Percentiles rank a stretch among this genome's conserved stretches.
Evolutionary conservation across 2,113 vertebrate species (phyloP).

Genomic region (Fulica atra): DNA sequence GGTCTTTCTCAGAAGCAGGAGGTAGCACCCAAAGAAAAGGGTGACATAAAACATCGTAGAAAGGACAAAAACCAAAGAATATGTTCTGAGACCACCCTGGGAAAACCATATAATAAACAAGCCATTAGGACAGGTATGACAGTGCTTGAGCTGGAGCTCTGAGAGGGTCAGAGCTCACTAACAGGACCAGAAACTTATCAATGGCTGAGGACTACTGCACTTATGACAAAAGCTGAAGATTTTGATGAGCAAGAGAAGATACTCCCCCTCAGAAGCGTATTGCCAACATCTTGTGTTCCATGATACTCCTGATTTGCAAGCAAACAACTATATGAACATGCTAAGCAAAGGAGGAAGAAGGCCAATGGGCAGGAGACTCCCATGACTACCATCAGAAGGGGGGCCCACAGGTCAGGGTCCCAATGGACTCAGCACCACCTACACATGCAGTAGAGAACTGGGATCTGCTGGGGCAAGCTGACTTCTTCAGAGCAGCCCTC

Average conservation of each 20-base stretch:
- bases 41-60: not conserved
- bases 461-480: not conserved
- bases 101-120: not conserved
- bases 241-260: not conserved
- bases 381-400: not conserved
- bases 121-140: not conserved
- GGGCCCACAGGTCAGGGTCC: not conserved
- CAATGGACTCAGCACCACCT: not conserved
- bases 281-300: not conserved
- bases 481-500: not conserved
- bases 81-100: not conserved
- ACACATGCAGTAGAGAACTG: not conserved
- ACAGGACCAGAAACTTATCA: not conserved
- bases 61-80: not conserved
- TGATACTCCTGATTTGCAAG: not conserved
- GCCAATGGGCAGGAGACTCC: not conserved
- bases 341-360: not conserved
- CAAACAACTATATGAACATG: not conserved
- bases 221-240: not conserved
- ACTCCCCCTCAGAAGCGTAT: not conserved
- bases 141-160: not conserved
- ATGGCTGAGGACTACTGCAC: not conserved
- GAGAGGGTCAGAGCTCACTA: accelerated
- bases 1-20: not conserved
- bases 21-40: not conserved